Percentiles rank a stretch among this genome's conserved stretches.
These are phyloP conservation scores for Metopolophium dirhodum DNA, from an alignment of 1,140 invertebrate species.

Conservation along the genomic window DNA sequence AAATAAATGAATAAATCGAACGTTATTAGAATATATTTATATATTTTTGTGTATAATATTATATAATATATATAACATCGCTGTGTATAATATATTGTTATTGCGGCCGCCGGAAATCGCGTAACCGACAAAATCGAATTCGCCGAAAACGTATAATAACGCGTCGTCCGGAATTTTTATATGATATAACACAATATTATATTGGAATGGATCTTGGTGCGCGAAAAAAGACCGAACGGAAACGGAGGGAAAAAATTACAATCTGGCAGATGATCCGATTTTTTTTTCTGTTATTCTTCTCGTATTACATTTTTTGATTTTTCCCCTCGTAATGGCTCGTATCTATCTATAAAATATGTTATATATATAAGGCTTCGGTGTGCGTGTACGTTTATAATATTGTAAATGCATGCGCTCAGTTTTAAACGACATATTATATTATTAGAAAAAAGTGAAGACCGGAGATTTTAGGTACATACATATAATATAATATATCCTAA, in stretches of 20 bases:
- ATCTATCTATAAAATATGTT: background rate
- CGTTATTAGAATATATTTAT: background rate
- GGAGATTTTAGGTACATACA: background rate
- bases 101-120: background rate
- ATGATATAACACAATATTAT: background rate
- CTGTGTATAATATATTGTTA: background rate
- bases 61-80: background rate
- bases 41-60: background rate
- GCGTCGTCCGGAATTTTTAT: background rate
- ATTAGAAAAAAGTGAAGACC: background rate
- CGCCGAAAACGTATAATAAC: background rate
- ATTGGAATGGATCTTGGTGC: background rate
- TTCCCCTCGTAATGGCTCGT: background rate
- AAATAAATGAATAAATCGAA: background rate
- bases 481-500: no score
- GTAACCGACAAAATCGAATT: conserved; percentile 1
- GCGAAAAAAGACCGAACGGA: background rate
- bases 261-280: background rate
- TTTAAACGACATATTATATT: background rate
- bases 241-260: background rate
- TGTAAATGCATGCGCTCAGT: background rate
- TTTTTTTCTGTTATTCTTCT: background rate
- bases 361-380: background rate
- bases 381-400: background rate
- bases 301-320: background rate